phyloP scores from a whole-genome alignment of 2,888 invertebrate species.

The Pycnomerus fuliginosus region DNA sequence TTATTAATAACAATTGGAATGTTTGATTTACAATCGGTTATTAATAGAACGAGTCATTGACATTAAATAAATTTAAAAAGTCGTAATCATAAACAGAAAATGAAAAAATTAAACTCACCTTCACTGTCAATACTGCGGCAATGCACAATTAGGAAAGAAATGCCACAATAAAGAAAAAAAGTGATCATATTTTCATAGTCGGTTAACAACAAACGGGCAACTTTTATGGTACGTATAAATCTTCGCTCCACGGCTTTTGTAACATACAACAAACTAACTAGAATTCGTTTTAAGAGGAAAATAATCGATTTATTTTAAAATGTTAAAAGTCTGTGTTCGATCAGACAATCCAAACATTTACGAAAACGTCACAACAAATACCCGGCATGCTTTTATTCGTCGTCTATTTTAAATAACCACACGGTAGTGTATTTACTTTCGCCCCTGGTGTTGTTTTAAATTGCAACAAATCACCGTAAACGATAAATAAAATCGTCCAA shows the following conservation, averaged over 20 bases:
- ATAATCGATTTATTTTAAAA: conserved; percentile 46
- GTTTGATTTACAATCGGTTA: no score
- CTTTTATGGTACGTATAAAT: conserved; percentile 33
- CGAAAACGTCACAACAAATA: conserved; percentile 50
- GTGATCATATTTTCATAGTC: conserved; percentile 37
- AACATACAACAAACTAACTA: conserved; percentile 20
- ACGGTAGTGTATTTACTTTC: no score
- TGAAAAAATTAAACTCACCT: no score
- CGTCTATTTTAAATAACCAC: conserved; percentile 32
- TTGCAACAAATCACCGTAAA: conserved; percentile 11
- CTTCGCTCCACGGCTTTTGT: conserved; percentile 14
- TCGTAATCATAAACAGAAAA: no score
- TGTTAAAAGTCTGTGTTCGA: conserved; percentile 44
- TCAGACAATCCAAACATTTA: conserved; percentile 51
- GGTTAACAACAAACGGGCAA: conserved; percentile 28
- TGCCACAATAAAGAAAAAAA: conserved; percentile 30
- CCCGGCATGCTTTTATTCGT: conserved; percentile 38
- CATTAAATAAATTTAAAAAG: no score
- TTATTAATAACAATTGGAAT: no score
- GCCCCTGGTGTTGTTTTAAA: no score
- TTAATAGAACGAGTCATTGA: no score
- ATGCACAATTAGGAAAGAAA: conserved; percentile 30
- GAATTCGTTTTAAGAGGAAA: conserved; percentile 30
- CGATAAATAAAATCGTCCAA: conserved; percentile 13
- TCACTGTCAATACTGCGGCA: conserved; percentile 28